Evolutionary conservation across 2,888 invertebrate genomes (phyloP).

Genomic region (Pherbina coryleti): DNA sequence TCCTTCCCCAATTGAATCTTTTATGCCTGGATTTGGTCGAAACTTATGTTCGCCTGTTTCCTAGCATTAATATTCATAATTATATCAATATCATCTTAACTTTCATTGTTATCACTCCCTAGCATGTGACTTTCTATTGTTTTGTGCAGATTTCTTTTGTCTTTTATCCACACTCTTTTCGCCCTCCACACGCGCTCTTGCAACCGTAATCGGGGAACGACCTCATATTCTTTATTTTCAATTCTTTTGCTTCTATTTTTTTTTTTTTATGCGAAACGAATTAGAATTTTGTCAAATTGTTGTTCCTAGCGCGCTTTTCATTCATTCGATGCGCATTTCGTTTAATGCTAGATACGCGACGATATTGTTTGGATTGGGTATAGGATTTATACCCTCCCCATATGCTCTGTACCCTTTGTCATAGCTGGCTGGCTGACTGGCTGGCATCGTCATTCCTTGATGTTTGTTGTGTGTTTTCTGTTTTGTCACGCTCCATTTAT

Average conservation of each 20-base stretch:
- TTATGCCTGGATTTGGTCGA: background rate
- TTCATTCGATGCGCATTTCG: conserved; percentile 63
- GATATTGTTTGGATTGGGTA: conserved; percentile 31
- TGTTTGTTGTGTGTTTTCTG: conserved; percentile 58
- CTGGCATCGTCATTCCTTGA: background rate
- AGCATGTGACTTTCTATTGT: background rate
- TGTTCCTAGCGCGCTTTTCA: conserved; percentile 61
- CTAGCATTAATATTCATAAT: background rate
- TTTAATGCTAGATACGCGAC: conserved; percentile 31
- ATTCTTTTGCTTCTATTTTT: conserved; percentile 37
- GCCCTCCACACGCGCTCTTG: background rate
- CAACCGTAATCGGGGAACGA: background rate
- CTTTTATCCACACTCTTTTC: background rate
- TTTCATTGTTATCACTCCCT: background rate
- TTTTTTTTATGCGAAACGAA: conserved; percentile 66
- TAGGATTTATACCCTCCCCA: conserved; percentile 36
- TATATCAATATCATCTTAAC: background rate
- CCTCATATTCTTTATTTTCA: background rate
- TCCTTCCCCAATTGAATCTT: background rate
- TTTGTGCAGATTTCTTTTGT: background rate
- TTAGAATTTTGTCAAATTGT: conserved; percentile 69
- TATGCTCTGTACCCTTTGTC: background rate
- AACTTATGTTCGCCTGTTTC: background rate
- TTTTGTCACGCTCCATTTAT: conserved; percentile 70
- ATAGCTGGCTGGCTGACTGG: background rate